Evolutionary conservation across 2,797 vertebrate genomes (phyloP).

Genomic region (Acanthurus tractus): DNA sequence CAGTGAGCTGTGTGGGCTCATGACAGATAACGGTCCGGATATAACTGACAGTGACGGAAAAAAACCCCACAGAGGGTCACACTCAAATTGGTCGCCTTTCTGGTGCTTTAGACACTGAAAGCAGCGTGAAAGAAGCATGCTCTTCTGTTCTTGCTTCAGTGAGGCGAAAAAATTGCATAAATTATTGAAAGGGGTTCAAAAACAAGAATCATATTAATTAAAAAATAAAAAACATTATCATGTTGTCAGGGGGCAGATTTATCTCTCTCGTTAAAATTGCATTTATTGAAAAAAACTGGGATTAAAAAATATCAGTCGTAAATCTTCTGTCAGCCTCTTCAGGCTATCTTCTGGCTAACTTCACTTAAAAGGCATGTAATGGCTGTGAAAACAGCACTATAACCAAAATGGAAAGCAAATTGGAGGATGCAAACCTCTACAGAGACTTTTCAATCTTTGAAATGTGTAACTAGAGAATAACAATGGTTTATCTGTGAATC

Average conservation of each 20-base stretch:
- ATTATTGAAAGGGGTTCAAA: conserved; percentile 34
- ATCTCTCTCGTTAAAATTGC: conserved; percentile 1
- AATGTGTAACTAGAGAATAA: neutral
- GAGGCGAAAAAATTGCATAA: conserved; percentile 1
- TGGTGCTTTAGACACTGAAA: conserved; percentile 8
- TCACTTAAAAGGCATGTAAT: neutral
- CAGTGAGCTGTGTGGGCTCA: conserved; percentile 41
- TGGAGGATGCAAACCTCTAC: neutral
- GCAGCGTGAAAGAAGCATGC: conserved; percentile 24
- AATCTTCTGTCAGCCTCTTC: conserved; percentile 9
- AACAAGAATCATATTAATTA: conserved; percentile 29
- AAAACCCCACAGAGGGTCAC: conserved; percentile 24
- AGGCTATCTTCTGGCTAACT: neutral
- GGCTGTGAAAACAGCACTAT: neutral
- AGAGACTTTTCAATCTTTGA: neutral
- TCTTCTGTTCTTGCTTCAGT: conserved; percentile 22
- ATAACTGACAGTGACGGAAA: conserved; percentile 33
- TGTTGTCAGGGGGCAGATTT: conserved; percentile 33
- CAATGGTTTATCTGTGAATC: neutral
- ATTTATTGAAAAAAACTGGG: neutral
- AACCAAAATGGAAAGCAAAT: neutral
- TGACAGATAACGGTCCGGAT: conserved; percentile 46
- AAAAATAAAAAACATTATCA: neutral
- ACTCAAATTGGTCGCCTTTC: conserved; percentile 26
- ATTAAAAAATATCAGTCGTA: conserved; percentile 19